These are phyloP conservation scores for Anolis sagrei DNA, from an alignment of 2,113 vertebrate genomes.

Conservation along the genomic window DNA sequence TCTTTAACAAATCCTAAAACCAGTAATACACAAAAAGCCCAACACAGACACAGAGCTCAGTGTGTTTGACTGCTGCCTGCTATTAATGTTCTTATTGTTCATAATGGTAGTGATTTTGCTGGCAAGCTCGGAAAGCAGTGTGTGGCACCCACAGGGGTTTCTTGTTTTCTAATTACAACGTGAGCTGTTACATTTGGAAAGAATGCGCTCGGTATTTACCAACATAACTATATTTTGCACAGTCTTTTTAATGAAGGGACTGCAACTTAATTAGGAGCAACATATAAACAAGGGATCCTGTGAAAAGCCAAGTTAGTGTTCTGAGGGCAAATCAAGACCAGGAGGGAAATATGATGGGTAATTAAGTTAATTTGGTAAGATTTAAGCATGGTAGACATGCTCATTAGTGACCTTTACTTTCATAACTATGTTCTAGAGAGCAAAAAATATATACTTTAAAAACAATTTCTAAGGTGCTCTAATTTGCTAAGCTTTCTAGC, in stretches of 20 bases:
- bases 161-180: conserved; percentile 63
- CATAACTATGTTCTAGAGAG: background rate
- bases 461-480: background rate
- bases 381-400: background rate
- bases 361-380: background rate
- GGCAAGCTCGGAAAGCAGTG: conserved; percentile 53
- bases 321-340: background rate
- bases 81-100: conserved; percentile 17
- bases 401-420: background rate
- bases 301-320: background rate
- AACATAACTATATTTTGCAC: conserved; percentile 32
- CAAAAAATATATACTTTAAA: background rate
- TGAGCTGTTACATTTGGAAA: conserved; percentile 39
- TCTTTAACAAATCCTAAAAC: background rate
- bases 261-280: conserved; percentile 54
- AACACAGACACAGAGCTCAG: conserved; percentile 53
- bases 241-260: conserved; percentile 65
- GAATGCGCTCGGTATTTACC: conserved; percentile 40
- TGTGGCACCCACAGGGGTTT: conserved; percentile 46
- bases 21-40: conserved; percentile 39
- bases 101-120: conserved; percentile 52
- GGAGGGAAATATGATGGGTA: background rate
- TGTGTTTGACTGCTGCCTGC: conserved; percentile 55
- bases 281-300: conserved; percentile 39
- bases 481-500: background rate